Percentiles rank a stretch among this genome's conserved stretches.
Conservation (phyloP, 35 echinoderm and acorn worm species). For the Anneissia japonica region DNA sequence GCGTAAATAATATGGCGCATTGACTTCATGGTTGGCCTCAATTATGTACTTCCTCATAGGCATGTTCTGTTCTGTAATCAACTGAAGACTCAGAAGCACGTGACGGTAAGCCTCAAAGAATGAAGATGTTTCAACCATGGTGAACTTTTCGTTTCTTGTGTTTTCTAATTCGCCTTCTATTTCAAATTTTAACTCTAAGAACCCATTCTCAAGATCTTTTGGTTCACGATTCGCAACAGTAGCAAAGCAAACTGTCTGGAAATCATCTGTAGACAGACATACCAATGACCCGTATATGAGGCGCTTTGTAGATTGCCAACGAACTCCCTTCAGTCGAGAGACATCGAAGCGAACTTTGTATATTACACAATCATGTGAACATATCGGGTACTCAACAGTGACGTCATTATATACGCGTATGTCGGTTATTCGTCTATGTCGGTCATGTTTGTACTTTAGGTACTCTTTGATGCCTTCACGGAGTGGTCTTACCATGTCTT, state of each 20-base stretch:
- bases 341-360: constrained; percentile 47
- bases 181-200: constrained; percentile 50
- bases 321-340: constrained; percentile 18
- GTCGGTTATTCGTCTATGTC: constrained; percentile 39
- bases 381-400: constrained; percentile 34
- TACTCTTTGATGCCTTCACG: constrained; percentile 70
- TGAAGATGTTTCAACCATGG: constrained; percentile 87
- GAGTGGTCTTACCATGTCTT: constrained; percentile 84
- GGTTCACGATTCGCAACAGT: constrained; percentile 64
- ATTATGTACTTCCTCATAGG: constrained; percentile 77
- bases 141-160: constrained; percentile 1
- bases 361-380: constrained; percentile 40
- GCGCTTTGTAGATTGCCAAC: constrained; percentile 61
- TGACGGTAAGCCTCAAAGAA: constrained; percentile 96
- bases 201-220: constrained; percentile 57
- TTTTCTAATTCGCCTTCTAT: neutral
- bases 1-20: constrained; percentile 52
- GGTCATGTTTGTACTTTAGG: neutral
- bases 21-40: constrained; percentile 4
- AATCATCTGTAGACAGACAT: constrained; percentile 73
- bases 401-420: constrained; percentile 61
- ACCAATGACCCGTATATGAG: constrained; percentile 71
- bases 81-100: constrained; percentile 65
- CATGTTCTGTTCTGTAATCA: constrained; percentile 41
- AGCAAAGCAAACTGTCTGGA: constrained; percentile 69